These are phyloP conservation scores for Takifugu bimaculatus DNA, from an alignment of 2,113 vertebrate species.

Conservation along the genomic window DNA sequence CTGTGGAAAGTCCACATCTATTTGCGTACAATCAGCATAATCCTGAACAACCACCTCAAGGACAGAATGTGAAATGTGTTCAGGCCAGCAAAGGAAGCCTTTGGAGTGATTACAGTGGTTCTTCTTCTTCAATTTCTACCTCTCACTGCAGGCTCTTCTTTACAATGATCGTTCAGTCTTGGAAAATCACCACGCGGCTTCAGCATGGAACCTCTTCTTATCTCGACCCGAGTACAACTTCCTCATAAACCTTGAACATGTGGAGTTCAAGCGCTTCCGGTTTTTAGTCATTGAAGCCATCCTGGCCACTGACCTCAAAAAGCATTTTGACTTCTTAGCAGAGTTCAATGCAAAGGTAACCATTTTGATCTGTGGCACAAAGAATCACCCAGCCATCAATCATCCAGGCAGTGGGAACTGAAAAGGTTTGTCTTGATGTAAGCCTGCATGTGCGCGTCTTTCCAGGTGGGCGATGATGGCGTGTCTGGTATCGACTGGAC, in stretches of 20 bases:
- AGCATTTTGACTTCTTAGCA: conserved; percentile 97
- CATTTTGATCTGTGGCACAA: neutral
- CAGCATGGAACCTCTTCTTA: conserved; percentile 98
- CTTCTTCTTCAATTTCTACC: neutral
- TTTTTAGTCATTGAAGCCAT: conserved; percentile 99
- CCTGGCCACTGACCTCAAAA: conserved; percentile 96
- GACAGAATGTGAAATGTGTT: no score
- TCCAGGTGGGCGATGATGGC: conserved; percentile 89
- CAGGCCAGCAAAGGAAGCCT: neutral
- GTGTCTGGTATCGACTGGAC: conserved; percentile 89
- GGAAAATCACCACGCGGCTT: conserved; percentile 95
- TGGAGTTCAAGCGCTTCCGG: conserved; percentile 98
- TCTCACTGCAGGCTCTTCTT: conserved; percentile 81
- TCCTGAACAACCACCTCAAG: no score
- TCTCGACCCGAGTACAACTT: conserved; percentile 95
- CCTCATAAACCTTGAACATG: conserved; percentile 87
- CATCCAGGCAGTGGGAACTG: neutral
- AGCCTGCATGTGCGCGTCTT: neutral
- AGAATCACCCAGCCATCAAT: neutral
- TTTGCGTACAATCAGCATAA: neutral
- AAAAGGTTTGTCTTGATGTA: no score
- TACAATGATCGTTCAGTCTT: conserved; percentile 97
- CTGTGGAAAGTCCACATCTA: neutral
- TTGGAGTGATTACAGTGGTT: neutral
- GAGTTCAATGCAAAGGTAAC: conserved; percentile 96